These are phyloP conservation scores for Petromus typicus DNA, from an alignment of 2,113 vertebrate species.

Conservation along the genomic window DNA sequence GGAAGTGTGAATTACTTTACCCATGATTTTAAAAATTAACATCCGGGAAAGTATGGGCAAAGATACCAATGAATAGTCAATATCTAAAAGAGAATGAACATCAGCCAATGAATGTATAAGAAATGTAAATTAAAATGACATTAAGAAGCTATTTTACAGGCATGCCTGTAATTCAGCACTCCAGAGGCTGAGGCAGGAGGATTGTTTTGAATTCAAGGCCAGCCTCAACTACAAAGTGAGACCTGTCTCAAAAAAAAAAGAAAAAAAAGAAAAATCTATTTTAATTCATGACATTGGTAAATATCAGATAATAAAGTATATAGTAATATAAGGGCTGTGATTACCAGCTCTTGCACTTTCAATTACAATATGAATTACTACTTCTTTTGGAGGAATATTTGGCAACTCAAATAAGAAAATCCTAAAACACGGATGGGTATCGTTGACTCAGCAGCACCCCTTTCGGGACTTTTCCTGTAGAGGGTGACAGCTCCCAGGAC, in stretches of 20 bases:
- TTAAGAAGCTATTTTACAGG: not conserved
- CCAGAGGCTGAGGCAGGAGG: no score
- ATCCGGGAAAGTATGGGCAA: not conserved
- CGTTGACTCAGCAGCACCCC: no score
- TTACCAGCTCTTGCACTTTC: not conserved
- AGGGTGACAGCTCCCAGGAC: not conserved
- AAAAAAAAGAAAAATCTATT: no score
- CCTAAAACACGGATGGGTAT: not conserved
- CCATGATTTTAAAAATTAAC: not conserved
- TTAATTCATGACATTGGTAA: not conserved
- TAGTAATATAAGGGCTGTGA: not conserved
- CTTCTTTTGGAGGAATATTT: not conserved
- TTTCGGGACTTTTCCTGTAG: not conserved
- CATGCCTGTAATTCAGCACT: no score
- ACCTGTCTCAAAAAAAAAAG: no score
- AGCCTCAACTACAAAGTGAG: no score
- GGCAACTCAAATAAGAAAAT: slow-evolving; percentile 1
- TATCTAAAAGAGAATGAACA: not conserved
- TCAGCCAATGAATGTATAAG: not conserved
- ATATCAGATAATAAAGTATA: not conserved
- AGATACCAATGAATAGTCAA: not conserved
- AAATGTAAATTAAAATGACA: not conserved
- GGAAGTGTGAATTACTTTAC: not conserved
- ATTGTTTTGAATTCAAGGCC: no score
- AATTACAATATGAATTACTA: no score